Evolutionary conservation across 1,140 invertebrate species (phyloP).

Genomic region (Onthophagus taurus): DNA sequence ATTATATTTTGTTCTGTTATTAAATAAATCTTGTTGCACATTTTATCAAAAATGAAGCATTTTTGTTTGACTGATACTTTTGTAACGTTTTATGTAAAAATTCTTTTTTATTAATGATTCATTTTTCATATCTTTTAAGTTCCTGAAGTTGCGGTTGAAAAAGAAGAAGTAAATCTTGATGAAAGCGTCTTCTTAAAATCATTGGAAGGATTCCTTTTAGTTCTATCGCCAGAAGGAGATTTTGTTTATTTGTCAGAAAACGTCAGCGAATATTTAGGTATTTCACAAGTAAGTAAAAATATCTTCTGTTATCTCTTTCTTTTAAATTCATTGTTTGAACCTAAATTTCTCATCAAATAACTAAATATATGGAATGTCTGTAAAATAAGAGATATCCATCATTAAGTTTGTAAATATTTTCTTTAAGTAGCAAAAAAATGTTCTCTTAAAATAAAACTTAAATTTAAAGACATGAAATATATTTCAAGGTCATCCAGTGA

Average conservation of each 20-base stretch:
- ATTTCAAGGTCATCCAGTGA: background rate
- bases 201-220: conserved; percentile 79
- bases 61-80: too few relatives aligned
- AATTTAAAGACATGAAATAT: background rate
- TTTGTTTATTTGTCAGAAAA: conserved; percentile 88
- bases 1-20: too few relatives aligned
- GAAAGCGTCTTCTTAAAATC: conserved; percentile 64
- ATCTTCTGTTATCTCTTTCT: too few relatives aligned
- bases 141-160: conserved; percentile 14
- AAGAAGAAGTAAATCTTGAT: conserved; percentile 29
- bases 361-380: too few relatives aligned
- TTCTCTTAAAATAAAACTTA: background rate
- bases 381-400: too few relatives aligned
- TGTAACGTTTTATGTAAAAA: background rate
- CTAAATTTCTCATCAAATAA: too few relatives aligned
- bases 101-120: conserved; percentile 1
- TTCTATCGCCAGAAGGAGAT: conserved; percentile 78
- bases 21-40: too few relatives aligned
- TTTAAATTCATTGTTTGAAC: too few relatives aligned
- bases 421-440: background rate
- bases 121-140: conserved; percentile 20
- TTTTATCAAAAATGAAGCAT: too few relatives aligned
- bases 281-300: conserved; percentile 65
- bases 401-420: too few relatives aligned
- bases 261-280: conserved; percentile 78